Evolutionary conservation across 2,888 invertebrate genomes (phyloP).

Genomic region (Philopedon plagiatum): DNA sequence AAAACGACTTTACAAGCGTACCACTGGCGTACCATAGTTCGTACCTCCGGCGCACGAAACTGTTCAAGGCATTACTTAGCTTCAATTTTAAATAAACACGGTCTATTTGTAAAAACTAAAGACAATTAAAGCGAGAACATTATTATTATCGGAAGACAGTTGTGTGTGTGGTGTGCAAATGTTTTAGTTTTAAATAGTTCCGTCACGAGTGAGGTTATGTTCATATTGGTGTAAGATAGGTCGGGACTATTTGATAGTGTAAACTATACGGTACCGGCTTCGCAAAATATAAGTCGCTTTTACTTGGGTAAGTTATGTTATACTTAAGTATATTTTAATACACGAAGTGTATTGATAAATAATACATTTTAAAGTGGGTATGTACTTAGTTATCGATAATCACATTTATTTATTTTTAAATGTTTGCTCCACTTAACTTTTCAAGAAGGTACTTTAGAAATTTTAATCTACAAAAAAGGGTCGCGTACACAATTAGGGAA

Average conservation of each 20-base stretch:
- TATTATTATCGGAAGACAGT: background rate
- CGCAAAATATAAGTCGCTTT: background rate
- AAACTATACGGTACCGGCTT: background rate
- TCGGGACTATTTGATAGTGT: background rate
- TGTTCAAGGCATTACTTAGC: background rate
- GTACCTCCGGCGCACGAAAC: background rate
- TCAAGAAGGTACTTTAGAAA: no score
- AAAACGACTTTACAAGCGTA: background rate
- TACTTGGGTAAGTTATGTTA: background rate
- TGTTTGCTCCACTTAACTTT: background rate
- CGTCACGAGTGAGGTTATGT: conserved; percentile 6
- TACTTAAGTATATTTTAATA: background rate
- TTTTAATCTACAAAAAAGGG: no score
- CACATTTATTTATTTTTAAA: background rate
- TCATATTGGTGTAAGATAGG: background rate
- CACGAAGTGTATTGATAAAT: no score
- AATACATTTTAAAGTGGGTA: no score
- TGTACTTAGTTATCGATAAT: background rate
- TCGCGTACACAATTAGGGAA: no score
- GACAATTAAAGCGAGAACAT: background rate
- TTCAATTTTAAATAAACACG: background rate
- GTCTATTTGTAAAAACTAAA: conserved; percentile 2
- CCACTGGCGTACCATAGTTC: background rate
- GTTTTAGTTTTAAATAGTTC: conserved; percentile 15
- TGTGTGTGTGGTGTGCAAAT: background rate